Base-by-base conservation (phyloP, 2,113 vertebrate species). In the Epinephelus fuscoguttatus region DNA sequence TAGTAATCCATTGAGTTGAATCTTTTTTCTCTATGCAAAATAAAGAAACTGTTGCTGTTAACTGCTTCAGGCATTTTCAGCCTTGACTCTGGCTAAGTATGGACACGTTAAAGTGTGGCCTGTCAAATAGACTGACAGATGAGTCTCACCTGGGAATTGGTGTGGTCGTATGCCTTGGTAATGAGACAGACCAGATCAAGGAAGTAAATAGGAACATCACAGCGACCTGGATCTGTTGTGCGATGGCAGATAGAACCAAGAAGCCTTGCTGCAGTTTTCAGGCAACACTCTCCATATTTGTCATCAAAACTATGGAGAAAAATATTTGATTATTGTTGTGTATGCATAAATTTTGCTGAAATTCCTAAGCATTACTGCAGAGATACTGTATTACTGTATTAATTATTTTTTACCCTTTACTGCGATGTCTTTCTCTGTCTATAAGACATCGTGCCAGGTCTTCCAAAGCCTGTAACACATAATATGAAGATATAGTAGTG, bases 111-210 rank as follows among this genome's bases (percentile, higher is more conserved):
- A 40, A 17, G 18, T 15, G 19, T 42, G 6, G 6, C 6, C 12
- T 0, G 19, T 72, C 60, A 3, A 45, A 19, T 15, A 42, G 59
- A 40, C n/a, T 72, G n/a, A 69, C 21, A 49, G n/a, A 3, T 40
- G 55, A 1, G 4, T 60, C 70, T 83, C 0, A 86, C 88, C 88
- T 86, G 25, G 52, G 84, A 67, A 40, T 64, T 21, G 8, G 2
- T 61, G 37, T 50, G 70, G 33, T 66, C 1, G 1, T 59, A 81
- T 30, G 21, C 19, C 18, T 70, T 68, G 10, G 66, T 27, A 59
- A 84, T 88, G 56, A 70, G 47, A 80, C 84, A 75, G 56, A 90
- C 70, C 11, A 90, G 74, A 0, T 76, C 9, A n/a, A 90, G 78
- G 33, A 47, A 85, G 6, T 0, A 0, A 52, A 87, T 33, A 45